Base-by-base conservation (phyloP, 2,113 vertebrate species). In the Tichodroma muraria region DNA sequence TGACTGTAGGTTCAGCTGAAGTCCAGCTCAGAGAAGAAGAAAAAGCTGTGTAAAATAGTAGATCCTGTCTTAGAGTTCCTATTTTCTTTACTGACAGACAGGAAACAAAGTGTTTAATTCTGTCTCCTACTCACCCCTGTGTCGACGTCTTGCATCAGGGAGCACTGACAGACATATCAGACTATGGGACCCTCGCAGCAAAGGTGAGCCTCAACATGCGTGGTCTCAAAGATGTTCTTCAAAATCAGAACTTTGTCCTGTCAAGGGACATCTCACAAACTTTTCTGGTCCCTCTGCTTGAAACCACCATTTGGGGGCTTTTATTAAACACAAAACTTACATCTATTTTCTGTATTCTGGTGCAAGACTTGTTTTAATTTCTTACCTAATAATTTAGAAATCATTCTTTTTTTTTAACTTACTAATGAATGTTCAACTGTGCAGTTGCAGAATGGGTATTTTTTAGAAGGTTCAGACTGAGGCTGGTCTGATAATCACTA, bases 31-130 rank as follows among this genome's bases (percentile, higher is more conserved):
- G 77, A 59, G 35, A 27, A 70, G 44, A 44, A 47, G 44, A 44
- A 77, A 56, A 35, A 45, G 14, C n/a, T 80, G 59, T 17, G 27
- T 77, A 73, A 94, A 80, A 27, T 4, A 66, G 11, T 16, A 45
- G 20, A 14, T 71, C 24, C 18, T 85, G 30, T 45, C 47, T 92
- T 28, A 83, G 5, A 66, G 15, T 72, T 76, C 17, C 3, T 49
- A 1, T 69, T 54, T 38, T 92, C 37, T 90, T 96, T 68, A 75
- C 87, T 97, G 89, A 45, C 97, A 99, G 99, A 98, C 97, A 30
- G 99, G 99, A 94, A 99, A 98, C 91, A 99, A 99, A 97, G 99
- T 99, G 57, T 99, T 99, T 88, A 99, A 99, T 96, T 99, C 98
- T 84, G 92, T 99, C 73, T 98, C 99, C 70, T 99, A 99, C 97